phyloP scores from a whole-genome alignment of 92 coral and sea anemone species.

The Palythoa heliodiscus region DNA sequence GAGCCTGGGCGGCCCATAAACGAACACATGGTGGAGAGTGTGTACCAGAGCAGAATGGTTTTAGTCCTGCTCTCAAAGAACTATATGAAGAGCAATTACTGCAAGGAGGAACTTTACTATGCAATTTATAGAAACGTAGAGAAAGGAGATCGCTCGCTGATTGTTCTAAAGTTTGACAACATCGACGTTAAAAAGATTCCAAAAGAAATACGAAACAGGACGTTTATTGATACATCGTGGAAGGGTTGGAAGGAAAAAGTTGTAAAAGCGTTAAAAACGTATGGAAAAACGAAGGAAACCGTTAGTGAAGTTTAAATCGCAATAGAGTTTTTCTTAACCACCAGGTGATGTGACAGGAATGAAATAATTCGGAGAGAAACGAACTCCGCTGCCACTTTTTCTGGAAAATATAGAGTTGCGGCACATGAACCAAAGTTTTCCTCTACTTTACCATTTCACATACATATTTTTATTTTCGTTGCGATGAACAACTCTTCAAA shows the following conservation, averaged over 20 bases:
- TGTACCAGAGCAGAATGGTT: constrained; percentile 43
- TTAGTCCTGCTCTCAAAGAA: constrained; percentile 26
- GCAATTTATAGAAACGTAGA: constrained; percentile 41
- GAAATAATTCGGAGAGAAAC: neutral
- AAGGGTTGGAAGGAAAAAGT: constrained; percentile 29
- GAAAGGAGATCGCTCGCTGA: constrained; percentile 39
- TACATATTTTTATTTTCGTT: no score
- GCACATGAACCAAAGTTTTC: no score
- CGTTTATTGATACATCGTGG: constrained; percentile 38
- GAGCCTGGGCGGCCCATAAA: constrained; percentile 26
- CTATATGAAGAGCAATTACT: constrained; percentile 37
- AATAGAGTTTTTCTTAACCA: no score
- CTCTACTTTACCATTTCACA: no score
- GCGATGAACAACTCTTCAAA: no score
- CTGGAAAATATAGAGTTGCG: no score
- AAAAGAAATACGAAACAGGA: constrained; percentile 38
- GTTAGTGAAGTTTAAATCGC: neutral
- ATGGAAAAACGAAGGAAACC: neutral
- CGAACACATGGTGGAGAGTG: constrained; percentile 39
- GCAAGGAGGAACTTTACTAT: constrained; percentile 30
- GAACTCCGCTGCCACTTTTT: no score
- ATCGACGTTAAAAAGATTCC: constrained; percentile 24
- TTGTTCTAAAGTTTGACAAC: constrained; percentile 31
- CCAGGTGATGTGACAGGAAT: neutral
- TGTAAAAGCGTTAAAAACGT: neutral